phyloP scores from a whole-genome alignment of 2,888 invertebrate species.

The Drosophila putrida region DNA sequence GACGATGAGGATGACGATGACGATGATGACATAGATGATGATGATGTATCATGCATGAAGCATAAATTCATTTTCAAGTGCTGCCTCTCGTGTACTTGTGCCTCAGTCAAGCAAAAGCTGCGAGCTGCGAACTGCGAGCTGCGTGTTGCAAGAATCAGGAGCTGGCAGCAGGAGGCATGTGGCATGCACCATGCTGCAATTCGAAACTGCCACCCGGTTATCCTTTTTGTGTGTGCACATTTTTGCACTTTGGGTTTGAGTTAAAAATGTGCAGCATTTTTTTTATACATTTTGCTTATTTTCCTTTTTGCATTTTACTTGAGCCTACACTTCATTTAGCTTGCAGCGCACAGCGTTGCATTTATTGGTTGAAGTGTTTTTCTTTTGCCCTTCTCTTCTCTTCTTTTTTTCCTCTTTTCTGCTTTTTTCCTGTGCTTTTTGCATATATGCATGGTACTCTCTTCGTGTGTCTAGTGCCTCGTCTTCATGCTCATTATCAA shows the following conservation, averaged over 20 bases:
- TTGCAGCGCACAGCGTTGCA: slow-evolving; percentile 65
- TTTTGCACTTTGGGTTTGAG: slow-evolving; percentile 54
- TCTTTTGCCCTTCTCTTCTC: slow-evolving; percentile 54
- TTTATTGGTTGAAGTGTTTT: slow-evolving; percentile 79
- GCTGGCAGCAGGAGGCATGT: slow-evolving; percentile 21
- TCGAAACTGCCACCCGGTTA: slow-evolving; percentile 55
- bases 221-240: slow-evolving; percentile 69
- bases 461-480: slow-evolving; percentile 19
- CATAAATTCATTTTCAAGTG: slow-evolving; percentile 82
- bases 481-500: slow-evolving; percentile 65
- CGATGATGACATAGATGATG: slow-evolving; percentile 52
- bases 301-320: slow-evolving; percentile 62
- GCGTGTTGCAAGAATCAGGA: slow-evolving; percentile 24
- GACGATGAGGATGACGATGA: slow-evolving; percentile 12
- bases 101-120: slow-evolving; percentile 57
- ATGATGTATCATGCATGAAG: slow-evolving; percentile 81
- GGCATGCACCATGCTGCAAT: slow-evolving; percentile 26
- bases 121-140: slow-evolving; percentile 29
- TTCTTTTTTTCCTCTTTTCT: slow-evolving; percentile 13
- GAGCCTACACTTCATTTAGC: slow-evolving; percentile 78
- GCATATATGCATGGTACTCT: slow-evolving; percentile 35
- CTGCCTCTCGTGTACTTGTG: slow-evolving; percentile 61
- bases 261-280: slow-evolving; percentile 51
- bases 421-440: slow-evolving; percentile 10
- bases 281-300: slow-evolving; percentile 29